phyloP scores from a whole-genome alignment of 2,888 invertebrate genomes.

The Stenchaetothrips biformis region DNA sequence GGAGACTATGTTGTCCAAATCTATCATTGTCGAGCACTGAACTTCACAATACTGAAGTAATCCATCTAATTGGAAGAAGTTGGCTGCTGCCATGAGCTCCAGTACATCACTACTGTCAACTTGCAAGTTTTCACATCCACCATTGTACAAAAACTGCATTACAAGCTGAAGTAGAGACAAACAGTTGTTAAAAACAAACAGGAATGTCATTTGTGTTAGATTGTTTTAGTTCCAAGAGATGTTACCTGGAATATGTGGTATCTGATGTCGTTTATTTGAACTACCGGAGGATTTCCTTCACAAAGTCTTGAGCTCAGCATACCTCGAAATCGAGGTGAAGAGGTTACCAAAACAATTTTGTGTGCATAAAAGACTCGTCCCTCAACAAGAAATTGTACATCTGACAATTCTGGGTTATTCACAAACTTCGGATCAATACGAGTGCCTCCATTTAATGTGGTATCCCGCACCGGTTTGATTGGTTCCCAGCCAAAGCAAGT shows the following conservation, averaged over 20 bases:
- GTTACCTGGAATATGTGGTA: slow-evolving; percentile 88
- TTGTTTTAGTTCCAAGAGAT: neutral
- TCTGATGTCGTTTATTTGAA: slow-evolving; percentile 87
- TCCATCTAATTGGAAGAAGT: slow-evolving; percentile 84
- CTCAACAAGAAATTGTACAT: slow-evolving; percentile 88
- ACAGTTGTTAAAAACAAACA: slow-evolving; percentile 27
- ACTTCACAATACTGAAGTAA: slow-evolving; percentile 80
- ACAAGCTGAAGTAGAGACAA: slow-evolving; percentile 60
- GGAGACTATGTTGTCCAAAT: slow-evolving; percentile 82
- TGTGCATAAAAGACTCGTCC: slow-evolving; percentile 88
- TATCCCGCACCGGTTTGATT: slow-evolving; percentile 69
- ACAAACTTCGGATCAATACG: slow-evolving; percentile 89
- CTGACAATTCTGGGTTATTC: slow-evolving; percentile 87
- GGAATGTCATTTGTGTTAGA: neutral
- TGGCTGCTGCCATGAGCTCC: slow-evolving; percentile 85
- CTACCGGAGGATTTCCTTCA: slow-evolving; percentile 72
- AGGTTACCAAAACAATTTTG: slow-evolving; percentile 88
- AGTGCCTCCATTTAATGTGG: slow-evolving; percentile 60
- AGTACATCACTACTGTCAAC: slow-evolving; percentile 75
- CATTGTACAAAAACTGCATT: slow-evolving; percentile 89
- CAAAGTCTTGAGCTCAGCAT: slow-evolving; percentile 75
- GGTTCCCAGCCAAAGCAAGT: slow-evolving; percentile 85
- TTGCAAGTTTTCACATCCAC: slow-evolving; percentile 73
- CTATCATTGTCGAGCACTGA: slow-evolving; percentile 75
- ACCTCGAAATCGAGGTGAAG: slow-evolving; percentile 76